Conservation (phyloP, 2,797 vertebrate species). For the Poecilia gillii region DNA sequence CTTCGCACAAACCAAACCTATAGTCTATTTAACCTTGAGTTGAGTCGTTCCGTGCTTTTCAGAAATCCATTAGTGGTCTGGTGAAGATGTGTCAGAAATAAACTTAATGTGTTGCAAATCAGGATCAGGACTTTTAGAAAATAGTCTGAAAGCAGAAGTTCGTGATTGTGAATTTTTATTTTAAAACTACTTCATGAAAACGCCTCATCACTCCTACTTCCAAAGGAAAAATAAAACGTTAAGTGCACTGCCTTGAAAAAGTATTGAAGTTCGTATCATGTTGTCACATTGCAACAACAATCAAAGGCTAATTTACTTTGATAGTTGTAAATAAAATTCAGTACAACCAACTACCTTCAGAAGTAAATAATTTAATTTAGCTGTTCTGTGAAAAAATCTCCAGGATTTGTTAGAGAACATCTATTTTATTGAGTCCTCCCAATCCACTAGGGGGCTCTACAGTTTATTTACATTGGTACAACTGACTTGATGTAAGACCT, state of each 20-base stretch:
- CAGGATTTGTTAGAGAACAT: background rate
- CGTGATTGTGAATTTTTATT: background rate
- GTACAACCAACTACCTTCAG: background rate
- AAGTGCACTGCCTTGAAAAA: background rate
- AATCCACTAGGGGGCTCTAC: too few relatives aligned
- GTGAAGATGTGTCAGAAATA: conserved; percentile 33
- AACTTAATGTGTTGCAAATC: conserved; percentile 25
- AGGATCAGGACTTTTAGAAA: conserved; percentile 7
- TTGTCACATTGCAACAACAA: background rate
- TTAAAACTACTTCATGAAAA: background rate
- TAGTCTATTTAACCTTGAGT: conserved; percentile 23
- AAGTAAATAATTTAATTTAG: background rate
- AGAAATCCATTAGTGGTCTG: conserved; percentile 32
- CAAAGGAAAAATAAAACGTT: background rate
- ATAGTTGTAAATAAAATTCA: background rate
- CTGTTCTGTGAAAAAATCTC: background rate
- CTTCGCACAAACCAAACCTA: conserved; percentile 41
- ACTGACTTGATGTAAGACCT: too few relatives aligned
- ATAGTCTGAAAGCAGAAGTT: background rate
- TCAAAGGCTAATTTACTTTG: background rate
- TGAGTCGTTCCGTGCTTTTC: conserved; percentile 44
- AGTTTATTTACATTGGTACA: too few relatives aligned
- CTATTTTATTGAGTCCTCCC: too few relatives aligned
- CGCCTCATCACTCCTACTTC: background rate
- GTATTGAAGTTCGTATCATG: background rate